These are phyloP conservation scores for Yasuhikotakia modesta DNA, from an alignment of 2,797 vertebrate genomes.

Conservation along the genomic window DNA sequence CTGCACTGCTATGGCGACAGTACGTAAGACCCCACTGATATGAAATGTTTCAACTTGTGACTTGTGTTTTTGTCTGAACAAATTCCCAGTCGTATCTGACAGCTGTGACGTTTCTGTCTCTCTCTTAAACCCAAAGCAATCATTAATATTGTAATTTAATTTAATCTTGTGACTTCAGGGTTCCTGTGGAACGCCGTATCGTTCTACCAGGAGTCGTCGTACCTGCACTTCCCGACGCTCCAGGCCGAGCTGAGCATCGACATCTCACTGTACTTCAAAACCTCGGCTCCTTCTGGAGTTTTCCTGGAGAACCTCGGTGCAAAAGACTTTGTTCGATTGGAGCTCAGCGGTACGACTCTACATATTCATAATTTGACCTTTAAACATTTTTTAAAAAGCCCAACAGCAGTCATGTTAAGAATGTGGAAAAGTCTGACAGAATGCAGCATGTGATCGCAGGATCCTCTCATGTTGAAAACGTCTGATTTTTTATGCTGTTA, in stretches of 20 bases:
- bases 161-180: slow-evolving; percentile 65
- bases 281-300: slow-evolving; percentile 80
- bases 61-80: too few species aligned
- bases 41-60: neutral
- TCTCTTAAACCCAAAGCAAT: neutral
- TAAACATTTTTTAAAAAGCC: too few species aligned
- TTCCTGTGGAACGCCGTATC: slow-evolving; percentile 85
- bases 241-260: slow-evolving; percentile 87
- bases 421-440: too few species aligned
- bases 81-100: too few species aligned
- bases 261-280: slow-evolving; percentile 93
- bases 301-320: slow-evolving; percentile 91
- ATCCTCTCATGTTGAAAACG: too few species aligned
- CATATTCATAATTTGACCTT: neutral
- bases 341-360: slow-evolving; percentile 85
- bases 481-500: too few species aligned
- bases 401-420: too few species aligned
- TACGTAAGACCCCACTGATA: slow-evolving; percentile 66
- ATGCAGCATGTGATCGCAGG: too few species aligned
- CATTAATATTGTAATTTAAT: neutral
- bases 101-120: neutral
- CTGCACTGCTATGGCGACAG: slow-evolving; percentile 87
- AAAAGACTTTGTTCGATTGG: slow-evolving; percentile 87
- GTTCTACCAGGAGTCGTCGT: slow-evolving; percentile 82
- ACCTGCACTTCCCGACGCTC: slow-evolving; percentile 88